Percentiles rank a stretch among this genome's conserved stretches.
Evolutionary conservation across 2,113 vertebrate genomes (phyloP).

Genomic region (Tichodroma muraria): DNA sequence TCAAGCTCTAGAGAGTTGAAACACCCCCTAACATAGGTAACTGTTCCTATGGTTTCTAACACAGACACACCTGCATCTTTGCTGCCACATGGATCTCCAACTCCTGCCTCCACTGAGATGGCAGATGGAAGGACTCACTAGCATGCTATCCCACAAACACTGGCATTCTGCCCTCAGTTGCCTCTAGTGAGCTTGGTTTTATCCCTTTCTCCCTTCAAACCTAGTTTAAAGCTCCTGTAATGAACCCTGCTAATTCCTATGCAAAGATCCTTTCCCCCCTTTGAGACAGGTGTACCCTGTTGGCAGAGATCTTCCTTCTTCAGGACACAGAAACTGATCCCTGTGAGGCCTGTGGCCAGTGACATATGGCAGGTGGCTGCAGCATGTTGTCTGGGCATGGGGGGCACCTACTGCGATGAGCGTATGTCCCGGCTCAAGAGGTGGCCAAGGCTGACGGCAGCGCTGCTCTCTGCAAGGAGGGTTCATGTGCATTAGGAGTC

Average conservation of each 20-base stretch:
- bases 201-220: background rate
- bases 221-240: background rate
- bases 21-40: background rate
- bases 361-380: slow-evolving; percentile 6
- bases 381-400: background rate
- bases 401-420: background rate
- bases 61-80: background rate
- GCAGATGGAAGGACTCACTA: background rate
- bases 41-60: background rate
- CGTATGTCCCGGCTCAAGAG: background rate
- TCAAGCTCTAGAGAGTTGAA: background rate
- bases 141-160: background rate
- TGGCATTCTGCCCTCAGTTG: background rate
- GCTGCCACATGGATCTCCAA: background rate
- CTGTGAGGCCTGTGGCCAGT: background rate
- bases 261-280: background rate
- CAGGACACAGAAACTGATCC: background rate
- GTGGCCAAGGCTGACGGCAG: rapidly evolving
- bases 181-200: background rate
- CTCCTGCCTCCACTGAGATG: background rate
- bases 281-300: background rate
- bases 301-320: background rate
- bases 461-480: background rate
- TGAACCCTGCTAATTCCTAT: background rate
- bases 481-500: background rate